Conservation (phyloP, 1,140 invertebrate genomes). For the Drosophila varians region DNA sequence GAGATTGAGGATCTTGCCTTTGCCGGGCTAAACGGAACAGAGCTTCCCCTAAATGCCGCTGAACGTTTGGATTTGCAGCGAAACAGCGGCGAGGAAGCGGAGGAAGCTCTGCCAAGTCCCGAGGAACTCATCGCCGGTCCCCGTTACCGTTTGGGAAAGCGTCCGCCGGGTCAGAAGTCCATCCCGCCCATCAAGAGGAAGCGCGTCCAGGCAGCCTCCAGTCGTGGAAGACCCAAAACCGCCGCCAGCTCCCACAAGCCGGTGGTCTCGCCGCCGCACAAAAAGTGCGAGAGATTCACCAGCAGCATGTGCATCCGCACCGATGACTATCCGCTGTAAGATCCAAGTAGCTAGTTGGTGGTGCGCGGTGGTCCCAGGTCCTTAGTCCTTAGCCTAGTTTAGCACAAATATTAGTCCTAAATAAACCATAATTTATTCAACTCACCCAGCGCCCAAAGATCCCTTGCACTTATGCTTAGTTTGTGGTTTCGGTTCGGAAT, state of each 20-base stretch:
- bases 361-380: constrained; percentile 22
- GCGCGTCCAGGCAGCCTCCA: constrained; percentile 28
- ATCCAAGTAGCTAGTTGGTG: constrained; percentile 53
- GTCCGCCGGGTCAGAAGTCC: constrained; percentile 44
- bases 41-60: constrained; percentile 38
- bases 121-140: constrained; percentile 78
- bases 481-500: constrained; percentile 39
- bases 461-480: constrained; percentile 55
- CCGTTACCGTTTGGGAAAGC: constrained; percentile 65
- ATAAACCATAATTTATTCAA: constrained; percentile 62
- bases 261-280: constrained; percentile 39
- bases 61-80: constrained; percentile 43
- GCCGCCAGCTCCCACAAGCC: constrained; percentile 61
- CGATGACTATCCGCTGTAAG: constrained; percentile 91
- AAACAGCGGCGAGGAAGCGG: constrained; percentile 33
- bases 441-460: constrained; percentile 27
- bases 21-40: constrained; percentile 73
- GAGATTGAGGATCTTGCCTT: constrained; percentile 75
- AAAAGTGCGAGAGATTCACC: constrained; percentile 89
- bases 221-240: constrained; percentile 54
- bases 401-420: constrained; percentile 22
- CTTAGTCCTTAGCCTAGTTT: constrained; percentile 6
- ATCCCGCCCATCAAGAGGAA: constrained; percentile 58
- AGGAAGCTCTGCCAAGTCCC: constrained; percentile 69
- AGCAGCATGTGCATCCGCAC: constrained; percentile 90